Evolutionary conservation across 2,113 vertebrate genomes (phyloP), one percentile per base, ranked within the genome.

Genomic region (Rissa tridactyla): DNA sequence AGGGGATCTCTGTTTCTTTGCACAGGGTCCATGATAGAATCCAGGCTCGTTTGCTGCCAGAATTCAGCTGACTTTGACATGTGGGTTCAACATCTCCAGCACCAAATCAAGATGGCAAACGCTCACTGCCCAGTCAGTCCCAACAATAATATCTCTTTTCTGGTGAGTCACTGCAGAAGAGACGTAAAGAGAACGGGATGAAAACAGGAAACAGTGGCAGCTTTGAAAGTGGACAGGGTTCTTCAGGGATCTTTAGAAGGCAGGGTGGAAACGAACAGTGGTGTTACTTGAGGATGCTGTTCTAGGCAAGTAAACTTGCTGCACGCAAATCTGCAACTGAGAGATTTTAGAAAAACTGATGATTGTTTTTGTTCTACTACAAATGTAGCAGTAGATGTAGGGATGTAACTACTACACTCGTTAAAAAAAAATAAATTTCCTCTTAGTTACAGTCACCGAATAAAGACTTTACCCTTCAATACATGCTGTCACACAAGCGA

Each of bases 21-120:
- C 64, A 16, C 78, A 99, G 99, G 98, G 65, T 94, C 98, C 77
- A 97, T 98, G 98, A 82, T 98, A 90, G 98, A 99, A 75, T 89
- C 99, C 26, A 98, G 98, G 82, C 87, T 98, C 49, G 97, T 99
- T 34, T 85, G 97, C 23, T 99, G 99, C 92, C 44, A 95, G 75
- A 98, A 61, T 57, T 88, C 96, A 52, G 92, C 88, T 25, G 98
- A 98, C 57, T 90, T 96, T 49, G 84, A 95, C 75, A 95, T 44
- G 47, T 99, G 98, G 98, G 94, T 98, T 64, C 95, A 96, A 14
- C 94, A 97, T 57, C 85, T 98, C 21, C 97, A 98, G 57, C 96
- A 98, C 60, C 98, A 98, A 70, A 98, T 95, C 92, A 77, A 95
- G 87, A 97, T 97, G 76, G 98, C 98, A 16, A 92, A 90, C 4